Evolutionary conservation across 2,888 invertebrate species (phyloP), one percentile per base, ranked within the genome.

Genomic region (Sarcophaga subvicina): DNA sequence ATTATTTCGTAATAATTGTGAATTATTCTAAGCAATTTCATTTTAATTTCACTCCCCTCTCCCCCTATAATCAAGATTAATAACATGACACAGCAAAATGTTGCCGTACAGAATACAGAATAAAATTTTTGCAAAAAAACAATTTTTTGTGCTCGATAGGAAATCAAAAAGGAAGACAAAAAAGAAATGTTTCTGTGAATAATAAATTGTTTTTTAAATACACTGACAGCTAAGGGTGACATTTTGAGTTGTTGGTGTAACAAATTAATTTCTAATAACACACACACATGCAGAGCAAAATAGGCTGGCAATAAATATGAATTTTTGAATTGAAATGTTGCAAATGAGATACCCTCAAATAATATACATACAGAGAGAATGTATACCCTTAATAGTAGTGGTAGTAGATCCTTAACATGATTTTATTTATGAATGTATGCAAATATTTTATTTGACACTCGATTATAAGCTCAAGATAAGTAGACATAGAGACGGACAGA

Each of bases 191-290:
- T 37, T 37, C 60, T 76, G 76, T 87, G 71, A 84, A 73, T 84
- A 75, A 84, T 82, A 87, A 87, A 84, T 84, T 87, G 81, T 63
- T 77, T 84, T 87, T 79, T 87, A 87, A 87, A 84, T 72, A 79
- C 84, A 76, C 2, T 82, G 75, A 87, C 81, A 84, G 49, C 49
- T 22, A 72, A 54, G 80, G 76, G 80, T 85, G 84, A 80, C 80
- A 84, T 76, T 82, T 63, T 71, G 69, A 84, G 71, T 80, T 66
- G 72, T 80, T 66, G 72, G 72, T 84, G 77, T 79, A 81, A 79
- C 84, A 81, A 84, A 84, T 84, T 87, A 82, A 84, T 81, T 81
- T 81, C 45, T 75, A 79, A 84, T 77, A 79, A 63, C 70, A 45
- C 0, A 70, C 60, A 63, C 49, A 49, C 70, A 83, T 25, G 10